These are phyloP conservation scores for Calcarius lapponicus DNA, from an alignment of 2,797 vertebrate species.

Conservation along the genomic window DNA sequence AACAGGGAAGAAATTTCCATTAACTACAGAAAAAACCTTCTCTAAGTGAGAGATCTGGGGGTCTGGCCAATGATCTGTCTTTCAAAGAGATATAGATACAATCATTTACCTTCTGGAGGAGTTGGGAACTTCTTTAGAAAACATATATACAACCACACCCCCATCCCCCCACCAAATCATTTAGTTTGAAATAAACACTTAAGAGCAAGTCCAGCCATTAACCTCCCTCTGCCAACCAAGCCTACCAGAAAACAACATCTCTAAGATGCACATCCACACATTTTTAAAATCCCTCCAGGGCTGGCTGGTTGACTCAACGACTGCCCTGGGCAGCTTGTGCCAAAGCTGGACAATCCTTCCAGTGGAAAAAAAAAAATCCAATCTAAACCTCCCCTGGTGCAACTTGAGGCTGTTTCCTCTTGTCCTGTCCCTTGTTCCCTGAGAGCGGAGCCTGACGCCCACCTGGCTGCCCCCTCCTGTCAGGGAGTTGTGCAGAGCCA, in stretches of 20 bases:
- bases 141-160: not conserved
- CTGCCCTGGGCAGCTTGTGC: not conserved
- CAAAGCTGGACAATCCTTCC: not conserved
- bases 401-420: rapidly evolving
- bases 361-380: not conserved
- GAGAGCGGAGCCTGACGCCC: rapidly evolving
- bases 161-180: not conserved
- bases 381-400: rapidly evolving
- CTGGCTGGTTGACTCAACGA: not conserved
- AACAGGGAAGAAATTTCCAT: not conserved
- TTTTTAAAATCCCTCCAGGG: not conserved
- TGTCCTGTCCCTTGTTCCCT: rapidly evolving
- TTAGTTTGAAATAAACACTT: not conserved
- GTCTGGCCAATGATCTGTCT: not conserved
- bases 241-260: not conserved
- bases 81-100: not conserved
- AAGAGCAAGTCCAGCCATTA: not conserved
- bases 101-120: not conserved
- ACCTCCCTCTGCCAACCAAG: not conserved
- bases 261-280: rapidly evolving
- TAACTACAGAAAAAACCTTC: not conserved
- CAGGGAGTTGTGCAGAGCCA: not conserved
- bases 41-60: not conserved
- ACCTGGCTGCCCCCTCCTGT: rapidly evolving
- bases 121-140: not conserved